Conservation (phyloP, 1,140 invertebrate species). For the Drosophila rhopaloa region DNA sequence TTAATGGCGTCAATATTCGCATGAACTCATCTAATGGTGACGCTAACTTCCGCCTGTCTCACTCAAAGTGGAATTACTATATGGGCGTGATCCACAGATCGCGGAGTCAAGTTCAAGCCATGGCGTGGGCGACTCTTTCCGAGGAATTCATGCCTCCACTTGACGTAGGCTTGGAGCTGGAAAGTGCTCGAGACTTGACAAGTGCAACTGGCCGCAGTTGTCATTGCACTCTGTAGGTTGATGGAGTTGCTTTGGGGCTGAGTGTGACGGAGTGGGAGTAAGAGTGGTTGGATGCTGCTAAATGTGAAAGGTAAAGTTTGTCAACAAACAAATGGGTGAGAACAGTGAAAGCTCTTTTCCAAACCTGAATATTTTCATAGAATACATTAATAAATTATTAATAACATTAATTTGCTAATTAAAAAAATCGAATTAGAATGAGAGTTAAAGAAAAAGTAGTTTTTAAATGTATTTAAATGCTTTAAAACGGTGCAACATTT, state of each 20-base stretch:
- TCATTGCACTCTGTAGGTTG: slow-evolving; percentile 48
- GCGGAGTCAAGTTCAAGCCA: slow-evolving; percentile 66
- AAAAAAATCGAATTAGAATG: too few species aligned
- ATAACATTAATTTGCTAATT: too few species aligned
- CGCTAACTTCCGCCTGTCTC: slow-evolving; percentile 64
- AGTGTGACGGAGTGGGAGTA: slow-evolving; percentile 32
- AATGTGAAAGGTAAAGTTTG: slow-evolving; percentile 55
- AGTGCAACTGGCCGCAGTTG: slow-evolving; percentile 63
- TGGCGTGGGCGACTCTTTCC: slow-evolving; percentile 56
- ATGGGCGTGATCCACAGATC: slow-evolving; percentile 12
- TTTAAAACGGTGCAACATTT: too few species aligned
- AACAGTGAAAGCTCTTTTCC: slow-evolving; percentile 29
- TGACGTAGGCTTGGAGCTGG: slow-evolving; percentile 36
- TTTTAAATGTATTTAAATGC: too few species aligned
- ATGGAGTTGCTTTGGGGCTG: slow-evolving; percentile 13
- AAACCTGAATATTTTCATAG: background rate
- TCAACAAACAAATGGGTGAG: slow-evolving; percentile 18
- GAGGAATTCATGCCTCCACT: slow-evolving; percentile 46
- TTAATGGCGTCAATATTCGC: slow-evolving; percentile 48
- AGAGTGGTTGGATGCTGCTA: slow-evolving; percentile 23
- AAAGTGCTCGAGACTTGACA: slow-evolving; percentile 60
- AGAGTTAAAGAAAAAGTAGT: too few species aligned
- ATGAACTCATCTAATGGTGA: slow-evolving; percentile 64
- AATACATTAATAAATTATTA: background rate
- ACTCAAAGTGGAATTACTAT: slow-evolving; percentile 4